Evolutionary conservation across 1,140 invertebrate species (phyloP).

Genomic region (Neodiprion lecontei): DNA sequence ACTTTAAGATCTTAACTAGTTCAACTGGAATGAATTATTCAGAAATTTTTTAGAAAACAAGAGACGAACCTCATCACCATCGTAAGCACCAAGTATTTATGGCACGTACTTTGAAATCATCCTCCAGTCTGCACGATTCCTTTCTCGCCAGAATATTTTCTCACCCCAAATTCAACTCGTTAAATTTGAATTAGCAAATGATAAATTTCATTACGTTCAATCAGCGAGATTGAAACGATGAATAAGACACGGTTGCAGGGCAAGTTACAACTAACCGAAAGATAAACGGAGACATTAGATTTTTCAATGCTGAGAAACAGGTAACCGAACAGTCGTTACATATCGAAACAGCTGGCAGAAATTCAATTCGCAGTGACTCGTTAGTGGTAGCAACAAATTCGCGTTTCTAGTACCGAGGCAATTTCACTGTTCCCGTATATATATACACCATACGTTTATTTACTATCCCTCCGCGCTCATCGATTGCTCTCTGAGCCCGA

Average conservation of each 20-base stretch:
- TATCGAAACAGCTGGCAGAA: neutral
- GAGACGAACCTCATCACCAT: neutral
- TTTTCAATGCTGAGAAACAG: no score
- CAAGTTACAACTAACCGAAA: no score
- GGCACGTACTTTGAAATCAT: neutral
- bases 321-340: neutral
- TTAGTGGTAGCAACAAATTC: neutral
- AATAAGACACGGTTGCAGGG: no score
- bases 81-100: neutral
- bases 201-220: no score
- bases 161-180: neutral
- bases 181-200: no score
- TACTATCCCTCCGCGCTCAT: neutral
- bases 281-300: no score
- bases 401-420: neutral
- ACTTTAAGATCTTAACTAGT: slow-evolving; percentile 5
- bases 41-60: neutral
- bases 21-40: neutral
- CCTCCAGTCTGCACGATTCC: neutral
- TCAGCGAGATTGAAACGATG: no score
- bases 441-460: neutral
- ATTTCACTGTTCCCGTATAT: neutral
- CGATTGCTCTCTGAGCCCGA: neutral
- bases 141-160: neutral
- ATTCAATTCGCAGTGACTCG: neutral